A percentile compares a stretch with the other conserved stretches of the same genome.
These are phyloP conservation scores for Phorcus lineatus DNA, from an alignment of 2,888 invertebrate genomes.

Conservation along the genomic window DNA sequence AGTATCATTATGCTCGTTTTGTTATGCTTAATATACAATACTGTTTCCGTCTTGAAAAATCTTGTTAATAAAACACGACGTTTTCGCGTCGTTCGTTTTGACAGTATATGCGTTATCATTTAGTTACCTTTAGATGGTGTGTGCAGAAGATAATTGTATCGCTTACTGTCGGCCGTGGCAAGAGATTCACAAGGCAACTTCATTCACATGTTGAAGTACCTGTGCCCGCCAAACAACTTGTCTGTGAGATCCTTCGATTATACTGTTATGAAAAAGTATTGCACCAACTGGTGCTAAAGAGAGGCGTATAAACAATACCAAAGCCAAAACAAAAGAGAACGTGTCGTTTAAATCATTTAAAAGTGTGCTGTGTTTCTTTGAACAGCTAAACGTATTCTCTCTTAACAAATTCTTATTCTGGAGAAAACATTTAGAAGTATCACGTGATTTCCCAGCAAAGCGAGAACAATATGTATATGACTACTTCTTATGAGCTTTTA, in stretches of 20 bases:
- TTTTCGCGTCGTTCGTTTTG: no score
- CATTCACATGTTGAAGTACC: no score
- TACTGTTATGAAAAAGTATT: neutral
- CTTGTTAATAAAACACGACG: no score
- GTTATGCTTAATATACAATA: neutral
- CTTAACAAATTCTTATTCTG: slow-evolving; percentile 11
- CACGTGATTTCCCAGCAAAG: slow-evolving; percentile 13
- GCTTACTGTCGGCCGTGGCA: no score
- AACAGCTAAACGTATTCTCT: neutral
- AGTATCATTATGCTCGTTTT: neutral
- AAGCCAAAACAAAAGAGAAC: neutral
- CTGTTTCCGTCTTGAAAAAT: no score
- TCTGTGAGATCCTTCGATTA: no score
- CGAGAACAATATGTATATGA: slow-evolving; percentile 17
- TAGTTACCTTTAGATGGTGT: no score
- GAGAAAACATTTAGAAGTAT: neutral
- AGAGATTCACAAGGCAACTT: no score
- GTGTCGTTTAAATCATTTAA: slow-evolving; percentile 7
- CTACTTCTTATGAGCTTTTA: slow-evolving; percentile 22
- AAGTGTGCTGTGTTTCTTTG: neutral
- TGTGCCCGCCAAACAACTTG: no score
- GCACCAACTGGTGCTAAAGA: neutral
- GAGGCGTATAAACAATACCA: neutral
- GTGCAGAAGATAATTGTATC: no score
- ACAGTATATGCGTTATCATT: no score